Base-by-base conservation (phyloP, 2,888 invertebrate species). In the Anticlea derivata region DNA sequence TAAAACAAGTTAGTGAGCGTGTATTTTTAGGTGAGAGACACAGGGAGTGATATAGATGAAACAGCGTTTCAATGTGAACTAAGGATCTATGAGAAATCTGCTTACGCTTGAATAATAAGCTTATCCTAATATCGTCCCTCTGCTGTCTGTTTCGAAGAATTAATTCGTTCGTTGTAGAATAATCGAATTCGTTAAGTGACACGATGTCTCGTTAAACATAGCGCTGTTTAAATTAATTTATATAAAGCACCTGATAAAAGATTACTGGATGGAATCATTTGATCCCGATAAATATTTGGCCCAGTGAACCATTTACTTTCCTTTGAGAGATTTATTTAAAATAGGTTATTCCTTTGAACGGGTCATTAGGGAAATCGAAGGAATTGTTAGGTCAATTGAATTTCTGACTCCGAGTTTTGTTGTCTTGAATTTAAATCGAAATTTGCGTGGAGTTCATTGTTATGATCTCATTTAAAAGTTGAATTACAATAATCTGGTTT, bases 271-370 rank as follows among this genome's bases (percentile, higher is more conserved):
- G 24, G 29, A 49, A 48, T 47, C 35, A 51, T 54, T 55, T 51
- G 47, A 55, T 51, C 43, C 33, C 10, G 22, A 44, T 49, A 35
- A 55, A 55, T 54, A 47, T 46, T 48, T 41, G 44, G 43, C 49
- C 51, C 46, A 46, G 26, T 40, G 55, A 55, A 57, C 49, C 43
- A 45, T 50, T 47, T 50, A 5, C 17, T 20, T 49, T 20, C 47
- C 53, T 50, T 57, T 48, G 47, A 53, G 22, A 47, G 50, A 58
- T 48, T 58, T 46, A 37, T 45, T 45, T 39, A 44, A 47, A 58
- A 47, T 31, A 38, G 45, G 44, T 48, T 52, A 50, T 51, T 55
- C 38, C 48, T 55, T 45, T 53, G 45, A 45, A 40, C 46, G 46
- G 45, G 52, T 52, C 52, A 56, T 56, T 56, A 56, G 44, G 35